phyloP scores from a whole-genome alignment of 2,113 vertebrate species.

The Microcebus ravelobensis region DNA sequence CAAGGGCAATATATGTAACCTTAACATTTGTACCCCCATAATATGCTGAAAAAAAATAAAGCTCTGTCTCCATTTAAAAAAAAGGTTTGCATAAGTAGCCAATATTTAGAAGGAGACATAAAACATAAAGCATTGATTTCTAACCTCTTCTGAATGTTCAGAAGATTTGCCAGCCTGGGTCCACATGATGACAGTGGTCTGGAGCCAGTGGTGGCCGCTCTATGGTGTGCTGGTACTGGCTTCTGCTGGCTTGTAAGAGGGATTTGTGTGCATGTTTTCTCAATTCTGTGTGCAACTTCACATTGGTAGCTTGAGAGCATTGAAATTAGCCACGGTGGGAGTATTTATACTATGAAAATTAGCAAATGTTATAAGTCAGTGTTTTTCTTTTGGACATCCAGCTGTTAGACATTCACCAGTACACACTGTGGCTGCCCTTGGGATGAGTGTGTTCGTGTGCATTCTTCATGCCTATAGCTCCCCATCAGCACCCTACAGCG shows the following conservation, averaged over 20 bases:
- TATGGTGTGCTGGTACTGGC: not conserved
- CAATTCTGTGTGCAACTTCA: not conserved
- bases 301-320: not conserved
- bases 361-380: not conserved
- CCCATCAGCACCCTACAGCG: not conserved
- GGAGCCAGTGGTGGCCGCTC: not conserved
- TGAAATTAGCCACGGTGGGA: not conserved
- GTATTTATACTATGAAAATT: not conserved
- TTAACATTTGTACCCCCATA: no score
- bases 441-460: not conserved
- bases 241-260: not conserved
- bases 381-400: not conserved
- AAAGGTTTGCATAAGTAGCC: not conserved
- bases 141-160: not conserved
- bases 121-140: conserved; percentile 21
- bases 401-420: not conserved
- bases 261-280: not conserved
- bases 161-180: not conserved
- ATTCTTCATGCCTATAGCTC: not conserved
- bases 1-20: no score
- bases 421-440: not conserved
- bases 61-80: no score
- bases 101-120: not conserved
- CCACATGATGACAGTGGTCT: not conserved
- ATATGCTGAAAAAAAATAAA: no score